Conservation (phyloP, 2,113 vertebrate species). For the Scatophagus argus region DNA sequence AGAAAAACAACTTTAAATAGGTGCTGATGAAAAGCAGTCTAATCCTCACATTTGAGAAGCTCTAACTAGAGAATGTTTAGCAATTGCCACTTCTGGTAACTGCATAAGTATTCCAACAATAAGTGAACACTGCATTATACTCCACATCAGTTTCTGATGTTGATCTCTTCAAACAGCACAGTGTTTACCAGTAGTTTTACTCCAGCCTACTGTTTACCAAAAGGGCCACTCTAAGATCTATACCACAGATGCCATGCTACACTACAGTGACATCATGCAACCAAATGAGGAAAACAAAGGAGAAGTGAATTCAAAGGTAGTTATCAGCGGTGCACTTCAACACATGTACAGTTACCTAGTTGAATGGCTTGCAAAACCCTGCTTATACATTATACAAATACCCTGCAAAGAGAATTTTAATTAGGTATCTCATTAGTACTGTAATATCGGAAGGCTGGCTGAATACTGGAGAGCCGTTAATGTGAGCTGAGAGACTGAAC, state of each 20-base stretch:
- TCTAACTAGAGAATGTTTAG: neutral
- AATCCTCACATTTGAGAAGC: neutral
- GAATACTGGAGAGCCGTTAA: constrained; percentile 76
- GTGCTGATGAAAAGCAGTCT: neutral
- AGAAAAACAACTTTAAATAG: neutral
- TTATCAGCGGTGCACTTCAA: constrained; percentile 41
- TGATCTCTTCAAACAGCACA: constrained; percentile 10
- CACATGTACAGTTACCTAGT: constrained; percentile 55
- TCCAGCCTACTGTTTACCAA: constrained; percentile 15
- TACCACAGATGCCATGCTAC: constrained; percentile 37
- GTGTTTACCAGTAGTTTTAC: constrained; percentile 26
- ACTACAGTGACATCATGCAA: constrained; percentile 23
- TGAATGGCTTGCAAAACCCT: constrained; percentile 66
- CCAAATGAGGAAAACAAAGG: constrained; percentile 46
- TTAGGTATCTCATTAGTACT: constrained; percentile 80
- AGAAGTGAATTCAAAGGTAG: constrained; percentile 24
- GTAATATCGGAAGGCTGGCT: constrained; percentile 75
- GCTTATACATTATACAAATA: constrained; percentile 81
- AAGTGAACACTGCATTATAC: neutral
- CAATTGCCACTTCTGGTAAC: neutral
- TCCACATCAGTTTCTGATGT: neutral
- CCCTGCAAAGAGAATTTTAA: constrained; percentile 79
- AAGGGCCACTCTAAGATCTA: neutral
- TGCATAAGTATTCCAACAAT: neutral
- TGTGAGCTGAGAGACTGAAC: constrained; percentile 72